Base-by-base conservation (phyloP, 2,888 invertebrate genomes). In the Tetheella fluctuosa region DNA sequence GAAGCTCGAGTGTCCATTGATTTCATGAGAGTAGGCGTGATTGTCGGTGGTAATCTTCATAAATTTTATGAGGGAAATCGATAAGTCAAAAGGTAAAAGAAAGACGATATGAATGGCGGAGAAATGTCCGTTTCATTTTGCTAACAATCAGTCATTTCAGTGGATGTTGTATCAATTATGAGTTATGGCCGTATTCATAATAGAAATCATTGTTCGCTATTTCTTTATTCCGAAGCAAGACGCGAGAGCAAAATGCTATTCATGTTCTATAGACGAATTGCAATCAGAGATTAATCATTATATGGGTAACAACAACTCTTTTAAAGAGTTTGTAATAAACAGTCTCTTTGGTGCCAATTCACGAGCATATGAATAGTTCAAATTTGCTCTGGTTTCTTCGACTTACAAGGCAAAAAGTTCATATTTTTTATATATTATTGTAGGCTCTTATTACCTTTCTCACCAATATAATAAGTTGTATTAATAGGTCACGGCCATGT, bases 21-120 rank as follows among this genome's bases (percentile, higher is more conserved):
- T 89, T 88, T 82, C 85, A 81, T 71, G 70, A 71, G 79, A 80
- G 88, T 85, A 85, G 89, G 88, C 85, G 88, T 86, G 85, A 89
- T 89, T 83, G 85, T 86, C 73, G 77, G 73, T 76, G 71, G 84
- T 85, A 89, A 90, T 91, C 86, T 90, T 86, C 90, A 91, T 91
- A 91, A 91, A 91, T 88, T 85, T 88, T 80, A 86, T 75, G 74
- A 81, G 79, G 72, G 69, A 77, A 81, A 81, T 83, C 80, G 82
- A 80, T 83, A 76, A 80, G 79, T 80, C 76, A 75, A 75, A 77
- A 65, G 69, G 76, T 76, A 77, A 74, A 65, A 64, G 67, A 64
- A 58, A 65, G 77, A 74, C 69, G 65, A 69, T 70, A 73, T 77
- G 76, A 80, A 84, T 74, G 70, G 59, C 63, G 64, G 58, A 70